phyloP scores from a whole-genome alignment of 2,888 invertebrate genomes.

The Melanostoma mellinum region DNA sequence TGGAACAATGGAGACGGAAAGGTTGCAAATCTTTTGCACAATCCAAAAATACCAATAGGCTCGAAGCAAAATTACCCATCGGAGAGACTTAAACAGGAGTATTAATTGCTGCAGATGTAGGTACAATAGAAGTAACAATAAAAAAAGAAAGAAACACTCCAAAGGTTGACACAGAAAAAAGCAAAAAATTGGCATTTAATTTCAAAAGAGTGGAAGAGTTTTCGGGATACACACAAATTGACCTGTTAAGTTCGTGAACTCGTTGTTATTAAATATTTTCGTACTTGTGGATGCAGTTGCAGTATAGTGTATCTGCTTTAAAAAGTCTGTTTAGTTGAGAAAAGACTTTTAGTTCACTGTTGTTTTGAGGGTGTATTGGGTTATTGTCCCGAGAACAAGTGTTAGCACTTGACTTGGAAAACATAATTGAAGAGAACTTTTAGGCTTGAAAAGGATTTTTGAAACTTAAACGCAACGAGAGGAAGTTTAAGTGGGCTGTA shows the following conservation, averaged over 20 bases:
- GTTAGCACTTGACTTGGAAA: slow-evolving; percentile 51
- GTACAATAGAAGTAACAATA: neutral
- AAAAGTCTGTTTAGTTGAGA: neutral
- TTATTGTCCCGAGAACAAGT: slow-evolving; percentile 62
- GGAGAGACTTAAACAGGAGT: slow-evolving; percentile 18
- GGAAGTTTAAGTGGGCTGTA: slow-evolving; percentile 16
- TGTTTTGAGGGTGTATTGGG: slow-evolving; percentile 13
- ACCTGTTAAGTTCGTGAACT: slow-evolving; percentile 63
- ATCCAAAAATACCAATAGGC: slow-evolving; percentile 50
- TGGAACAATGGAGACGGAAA: slow-evolving; percentile 32
- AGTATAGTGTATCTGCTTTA: slow-evolving; percentile 2
- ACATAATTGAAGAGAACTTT: slow-evolving; percentile 50
- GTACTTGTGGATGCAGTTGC: slow-evolving; percentile 5
- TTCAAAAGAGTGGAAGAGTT: neutral
- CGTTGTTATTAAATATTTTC: slow-evolving; percentile 36
- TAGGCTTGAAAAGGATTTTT: slow-evolving; percentile 14
- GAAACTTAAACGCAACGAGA: slow-evolving; percentile 22
- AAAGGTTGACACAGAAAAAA: slow-evolving; percentile 47
- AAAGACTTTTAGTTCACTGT: neutral
- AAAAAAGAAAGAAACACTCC: slow-evolving; percentile 6
- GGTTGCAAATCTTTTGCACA: slow-evolving; percentile 52
- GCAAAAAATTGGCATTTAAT: slow-evolving; percentile 20
- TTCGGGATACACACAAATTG: slow-evolving; percentile 36
- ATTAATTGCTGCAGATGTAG: slow-evolving; percentile 48
- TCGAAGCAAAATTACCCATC: slow-evolving; percentile 34